Evolutionary conservation across 1,140 invertebrate genomes (phyloP).

Genomic region (Adoxophyes honmai): DNA sequence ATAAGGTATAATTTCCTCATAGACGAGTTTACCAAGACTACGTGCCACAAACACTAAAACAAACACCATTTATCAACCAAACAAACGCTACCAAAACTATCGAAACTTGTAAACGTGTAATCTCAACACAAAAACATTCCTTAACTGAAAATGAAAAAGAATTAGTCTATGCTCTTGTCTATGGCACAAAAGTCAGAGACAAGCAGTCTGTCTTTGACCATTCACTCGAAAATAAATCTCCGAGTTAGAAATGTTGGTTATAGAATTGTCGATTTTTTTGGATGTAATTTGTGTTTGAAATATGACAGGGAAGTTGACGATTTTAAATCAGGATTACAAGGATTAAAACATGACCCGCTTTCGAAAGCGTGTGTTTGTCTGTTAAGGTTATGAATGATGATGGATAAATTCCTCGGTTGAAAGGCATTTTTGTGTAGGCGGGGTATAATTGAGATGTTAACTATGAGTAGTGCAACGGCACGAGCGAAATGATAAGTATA

Average conservation of each 20-base stretch:
- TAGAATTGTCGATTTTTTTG: constrained; percentile 7
- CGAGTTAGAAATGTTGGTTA: background rate
- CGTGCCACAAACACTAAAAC: no score
- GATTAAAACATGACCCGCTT: constrained; percentile 10
- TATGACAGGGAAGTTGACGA: background rate
- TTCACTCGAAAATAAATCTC: constrained; percentile 7
- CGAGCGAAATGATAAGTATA: no score
- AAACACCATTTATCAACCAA: constrained; percentile 7
- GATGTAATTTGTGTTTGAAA: constrained; percentile 12
- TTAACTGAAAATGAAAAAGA: constrained; percentile 14
- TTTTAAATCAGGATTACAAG: constrained; percentile 9
- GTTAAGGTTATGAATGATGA: constrained; percentile 5
- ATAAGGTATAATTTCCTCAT: no score
- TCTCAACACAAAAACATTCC: constrained; percentile 11
- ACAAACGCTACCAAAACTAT: constrained; percentile 13
- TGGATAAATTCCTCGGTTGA: constrained; percentile 8
- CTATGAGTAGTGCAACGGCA: no score
- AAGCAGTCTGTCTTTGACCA: constrained; percentile 15
- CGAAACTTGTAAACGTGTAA: constrained; percentile 12
- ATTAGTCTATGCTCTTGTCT: constrained; percentile 11
- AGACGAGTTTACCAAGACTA: no score
- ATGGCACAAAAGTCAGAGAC: constrained; percentile 11
- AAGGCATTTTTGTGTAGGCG: background rate
- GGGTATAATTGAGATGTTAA: background rate
- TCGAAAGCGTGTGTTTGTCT: no score